phyloP scores from a whole-genome alignment of 2,113 vertebrate genomes.

The Struthio camelus region DNA sequence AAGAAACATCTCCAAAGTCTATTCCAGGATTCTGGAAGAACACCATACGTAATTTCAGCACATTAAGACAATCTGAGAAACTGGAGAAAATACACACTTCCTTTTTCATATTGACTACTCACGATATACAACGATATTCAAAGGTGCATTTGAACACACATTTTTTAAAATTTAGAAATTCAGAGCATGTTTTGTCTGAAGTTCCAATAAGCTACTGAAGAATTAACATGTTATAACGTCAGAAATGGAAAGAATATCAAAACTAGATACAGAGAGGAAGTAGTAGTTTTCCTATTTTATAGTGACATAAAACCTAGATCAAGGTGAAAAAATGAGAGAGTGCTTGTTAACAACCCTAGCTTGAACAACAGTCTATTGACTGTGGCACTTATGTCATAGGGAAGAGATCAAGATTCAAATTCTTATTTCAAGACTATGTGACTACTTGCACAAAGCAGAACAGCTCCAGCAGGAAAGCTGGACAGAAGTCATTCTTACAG shows the following conservation, averaged over 20 bases:
- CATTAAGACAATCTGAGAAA: neutral
- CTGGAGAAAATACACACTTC: neutral
- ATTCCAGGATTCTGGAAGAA: conserved; percentile 51
- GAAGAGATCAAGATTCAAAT: neutral
- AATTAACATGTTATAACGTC: neutral
- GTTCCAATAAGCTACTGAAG: neutral
- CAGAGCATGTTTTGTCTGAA: neutral
- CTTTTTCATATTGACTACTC: neutral
- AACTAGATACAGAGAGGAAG: neutral
- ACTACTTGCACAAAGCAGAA: neutral
- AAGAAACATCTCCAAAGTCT: conserved; percentile 62
- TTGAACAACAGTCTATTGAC: neutral
- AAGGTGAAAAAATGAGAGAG: neutral
- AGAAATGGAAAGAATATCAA: neutral
- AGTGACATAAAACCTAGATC: neutral
- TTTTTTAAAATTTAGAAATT: neutral
- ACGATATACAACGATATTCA: neutral
- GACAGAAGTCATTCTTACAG: neutral
- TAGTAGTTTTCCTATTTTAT: neutral
- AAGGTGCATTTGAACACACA: neutral
- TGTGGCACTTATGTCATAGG: neutral
- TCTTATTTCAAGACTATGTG: neutral
- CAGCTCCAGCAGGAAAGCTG: neutral
- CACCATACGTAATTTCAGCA: neutral
- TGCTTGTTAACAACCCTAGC: neutral